Evolutionary conservation across 2,888 invertebrate species (phyloP), one percentile per base, ranked within the genome.

Genomic region (Dastarcus helophoroides): DNA sequence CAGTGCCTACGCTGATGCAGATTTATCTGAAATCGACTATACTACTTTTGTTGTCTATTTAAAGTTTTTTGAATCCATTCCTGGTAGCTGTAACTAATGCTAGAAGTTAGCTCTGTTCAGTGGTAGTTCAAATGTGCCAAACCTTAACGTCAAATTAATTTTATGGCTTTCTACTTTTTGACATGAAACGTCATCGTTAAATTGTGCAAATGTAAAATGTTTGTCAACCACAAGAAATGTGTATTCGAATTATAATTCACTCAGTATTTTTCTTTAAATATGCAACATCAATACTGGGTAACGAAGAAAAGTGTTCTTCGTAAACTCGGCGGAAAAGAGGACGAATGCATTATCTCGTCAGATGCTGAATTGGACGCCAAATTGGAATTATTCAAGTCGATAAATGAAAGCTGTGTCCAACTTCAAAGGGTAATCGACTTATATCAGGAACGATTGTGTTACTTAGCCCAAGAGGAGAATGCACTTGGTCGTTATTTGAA

Each of bases 271-370:
- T 1, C 13, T 14, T 21, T 13, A n/a, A 35, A 11, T 13, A 80
- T 94, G 78, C 89, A 91, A 60, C 89, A 94, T 63, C 91, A 93
- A 47, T 97, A 89, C 63, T 98, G 95, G 95, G 84, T 95, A 33
- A 95, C 97, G 4, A 97, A 95, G 59, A 95, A 95, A 63, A 81
- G 86, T 34, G 82, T 97, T 25, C 76, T 89, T 43, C 73, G 88
- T 51, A 94, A 90, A 65, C 67, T 97, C 28, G 94, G 94, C 16
- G 84, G 86, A 48, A 95, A 95, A 66, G 95, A 98, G 65, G 98
- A 98, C 59, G 93, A 93, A 44, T 90, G 90, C 65, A 79, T 99
- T 42, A 80, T 94, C 13, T 81, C 95, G 8, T 94, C 94, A 0
- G 98, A 98, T 64, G 84, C 93, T 1, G 90, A 94, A 54, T 68